Evolutionary conservation across 2,113 vertebrate species (phyloP).

Genomic region (Haplochromis burtoni): DNA sequence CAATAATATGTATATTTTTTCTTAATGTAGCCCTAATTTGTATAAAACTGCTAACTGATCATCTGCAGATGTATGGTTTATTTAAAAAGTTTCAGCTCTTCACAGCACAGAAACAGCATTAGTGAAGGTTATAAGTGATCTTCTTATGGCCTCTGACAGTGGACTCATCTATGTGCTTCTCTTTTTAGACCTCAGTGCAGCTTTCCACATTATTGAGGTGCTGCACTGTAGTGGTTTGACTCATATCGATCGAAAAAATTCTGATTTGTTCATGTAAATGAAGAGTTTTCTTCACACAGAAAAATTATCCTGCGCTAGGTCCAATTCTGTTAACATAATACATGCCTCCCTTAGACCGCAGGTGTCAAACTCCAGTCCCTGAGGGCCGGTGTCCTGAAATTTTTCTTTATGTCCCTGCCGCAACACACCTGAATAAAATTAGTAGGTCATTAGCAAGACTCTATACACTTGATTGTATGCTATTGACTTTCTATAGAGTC

Average conservation of each 20-base stretch:
- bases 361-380: neutral
- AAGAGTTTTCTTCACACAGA: neutral
- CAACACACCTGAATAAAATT: neutral
- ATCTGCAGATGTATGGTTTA: neutral
- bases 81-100: neutral
- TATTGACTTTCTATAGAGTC: rapidly evolving
- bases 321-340: neutral
- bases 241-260: rapidly evolving
- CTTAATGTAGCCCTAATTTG: neutral
- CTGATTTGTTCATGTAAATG: neutral
- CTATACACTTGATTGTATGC: neutral
- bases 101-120: neutral
- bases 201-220: neutral
- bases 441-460: neutral
- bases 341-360: neutral
- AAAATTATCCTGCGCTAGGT: rapidly evolving
- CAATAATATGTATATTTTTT: neutral
- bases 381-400: neutral
- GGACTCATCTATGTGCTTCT: neutral
- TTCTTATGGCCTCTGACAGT: neutral
- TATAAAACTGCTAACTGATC: neutral
- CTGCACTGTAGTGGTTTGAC: neutral
- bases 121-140: neutral
- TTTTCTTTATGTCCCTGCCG: neutral
- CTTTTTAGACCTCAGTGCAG: neutral